These are phyloP conservation scores for Clytia hemisphaerica DNA, from an alignment of 30 jellyfish, hydroid and myxozoan genomes.

Conservation along the genomic window DNA sequence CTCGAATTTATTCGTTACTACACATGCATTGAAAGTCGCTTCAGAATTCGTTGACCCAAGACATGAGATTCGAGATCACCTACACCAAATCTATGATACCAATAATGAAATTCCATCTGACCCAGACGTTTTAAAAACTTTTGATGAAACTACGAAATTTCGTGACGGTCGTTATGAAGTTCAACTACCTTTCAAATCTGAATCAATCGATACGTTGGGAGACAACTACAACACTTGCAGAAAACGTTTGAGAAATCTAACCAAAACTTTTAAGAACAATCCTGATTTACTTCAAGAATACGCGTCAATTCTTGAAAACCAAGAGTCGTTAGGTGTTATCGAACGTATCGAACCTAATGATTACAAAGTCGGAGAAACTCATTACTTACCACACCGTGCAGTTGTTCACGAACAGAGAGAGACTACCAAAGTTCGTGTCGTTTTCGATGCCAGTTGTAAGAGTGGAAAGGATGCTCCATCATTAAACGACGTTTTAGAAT, in stretches of 20 bases:
- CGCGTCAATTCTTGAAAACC: constrained; percentile 34
- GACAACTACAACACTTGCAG: constrained; percentile 7
- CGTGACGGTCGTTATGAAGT: constrained; percentile 38
- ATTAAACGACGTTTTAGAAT: constrained; percentile 38
- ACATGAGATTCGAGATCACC: too few relatives aligned
- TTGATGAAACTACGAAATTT: too few relatives aligned
- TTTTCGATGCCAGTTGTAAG: constrained; percentile 39
- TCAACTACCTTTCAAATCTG: constrained; percentile 24
- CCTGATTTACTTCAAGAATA: constrained; percentile 19
- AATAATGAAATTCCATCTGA: too few relatives aligned
- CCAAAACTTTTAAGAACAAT: constrained; percentile 11
- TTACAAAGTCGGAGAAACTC: constrained; percentile 30
- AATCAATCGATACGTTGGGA: constrained; percentile 29
- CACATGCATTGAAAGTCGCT: too few relatives aligned
- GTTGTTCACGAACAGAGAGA: constrained; percentile 40
- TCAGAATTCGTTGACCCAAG: too few relatives aligned
- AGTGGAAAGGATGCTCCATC: background rate
- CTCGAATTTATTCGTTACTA: too few relatives aligned
- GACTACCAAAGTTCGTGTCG: constrained; percentile 59
- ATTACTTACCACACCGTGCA: constrained; percentile 53
- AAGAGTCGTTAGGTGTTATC: constrained; percentile 30
- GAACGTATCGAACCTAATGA: constrained; percentile 31
- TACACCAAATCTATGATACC: too few relatives aligned
- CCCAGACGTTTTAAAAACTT: too few relatives aligned
- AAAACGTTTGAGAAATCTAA: constrained; percentile 10